phyloP scores from a whole-genome alignment of 2,888 invertebrate genomes.

The Drosophila mulleri region DNA sequence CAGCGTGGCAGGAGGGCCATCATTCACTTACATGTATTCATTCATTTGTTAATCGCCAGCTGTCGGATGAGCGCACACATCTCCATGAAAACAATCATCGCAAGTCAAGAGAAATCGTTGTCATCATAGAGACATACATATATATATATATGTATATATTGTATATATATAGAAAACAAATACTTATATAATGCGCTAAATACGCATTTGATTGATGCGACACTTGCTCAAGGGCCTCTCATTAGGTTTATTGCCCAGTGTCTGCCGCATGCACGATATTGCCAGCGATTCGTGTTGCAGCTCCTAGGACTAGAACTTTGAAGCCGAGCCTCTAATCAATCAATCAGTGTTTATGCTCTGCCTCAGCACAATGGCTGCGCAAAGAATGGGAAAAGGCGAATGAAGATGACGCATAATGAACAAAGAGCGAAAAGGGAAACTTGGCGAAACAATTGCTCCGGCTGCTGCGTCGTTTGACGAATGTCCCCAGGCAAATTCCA shows the following conservation, averaged over 20 bases:
- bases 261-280: conserved; percentile 37
- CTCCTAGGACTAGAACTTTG: conserved; percentile 23
- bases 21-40: conserved; percentile 66
- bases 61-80: conserved; percentile 54
- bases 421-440: conserved; percentile 53
- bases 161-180: conserved; percentile 26
- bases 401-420: conserved; percentile 56
- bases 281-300: not conserved
- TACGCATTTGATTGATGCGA: conserved; percentile 79
- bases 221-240: conserved; percentile 77
- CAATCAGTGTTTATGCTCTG: conserved; percentile 76
- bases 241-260: conserved; percentile 69
- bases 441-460: conserved; percentile 73
- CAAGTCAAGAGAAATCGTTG: conserved; percentile 72
- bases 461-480: conserved; percentile 72
- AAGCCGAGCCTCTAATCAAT: conserved; percentile 77
- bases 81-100: conserved; percentile 73
- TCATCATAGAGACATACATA: conserved; percentile 18
- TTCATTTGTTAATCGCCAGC: conserved; percentile 77
- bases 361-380: conserved; percentile 41
- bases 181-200: conserved; percentile 68
- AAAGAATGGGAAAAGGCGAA: conserved; percentile 20
- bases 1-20: conserved; percentile 25
- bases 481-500: conserved; percentile 70
- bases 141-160: conserved; percentile 14